phyloP scores from a whole-genome alignment of 2,113 vertebrate species.

The Dipodomys spectabilis region DNA sequence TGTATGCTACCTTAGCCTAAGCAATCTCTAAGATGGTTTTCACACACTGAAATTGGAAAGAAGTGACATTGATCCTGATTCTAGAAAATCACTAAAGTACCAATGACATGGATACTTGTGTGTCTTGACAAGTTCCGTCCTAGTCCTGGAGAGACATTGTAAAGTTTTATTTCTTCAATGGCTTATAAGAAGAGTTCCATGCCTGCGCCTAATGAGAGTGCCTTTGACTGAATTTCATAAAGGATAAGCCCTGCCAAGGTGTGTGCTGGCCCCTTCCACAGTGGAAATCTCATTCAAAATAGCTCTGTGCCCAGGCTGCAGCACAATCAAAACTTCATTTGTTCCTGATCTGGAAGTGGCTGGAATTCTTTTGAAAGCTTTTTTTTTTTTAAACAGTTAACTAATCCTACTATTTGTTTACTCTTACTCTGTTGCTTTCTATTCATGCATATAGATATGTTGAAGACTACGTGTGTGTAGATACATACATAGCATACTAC shows the following conservation, averaged over 20 bases:
- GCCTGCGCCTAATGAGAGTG: background rate
- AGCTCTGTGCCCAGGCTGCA: too few species aligned
- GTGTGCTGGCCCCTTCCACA: background rate
- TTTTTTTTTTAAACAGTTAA: background rate
- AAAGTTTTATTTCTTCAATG: too few species aligned
- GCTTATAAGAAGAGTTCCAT: background rate
- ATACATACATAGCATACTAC: background rate
- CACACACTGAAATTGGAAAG: too few species aligned
- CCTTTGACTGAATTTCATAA: background rate
- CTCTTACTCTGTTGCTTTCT: background rate
- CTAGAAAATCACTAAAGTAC: background rate
- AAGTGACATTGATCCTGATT: background rate
- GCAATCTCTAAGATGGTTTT: too few species aligned
- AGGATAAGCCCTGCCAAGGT: background rate
- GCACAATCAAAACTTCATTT: background rate
- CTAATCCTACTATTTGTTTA: rapidly evolving
- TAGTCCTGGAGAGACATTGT: background rate
- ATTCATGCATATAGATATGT: background rate
- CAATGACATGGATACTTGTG: background rate
- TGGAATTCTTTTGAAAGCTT: background rate
- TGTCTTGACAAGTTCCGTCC: background rate
- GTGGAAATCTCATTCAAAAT: background rate
- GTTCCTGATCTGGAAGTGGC: background rate
- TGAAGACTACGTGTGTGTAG: background rate
- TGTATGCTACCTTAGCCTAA: too few species aligned